A percentile compares a stretch with the other conserved stretches of the same genome.
Evolutionary conservation across 2,113 vertebrate genomes (phyloP).

Genomic region (Prietella phreatophila): DNA sequence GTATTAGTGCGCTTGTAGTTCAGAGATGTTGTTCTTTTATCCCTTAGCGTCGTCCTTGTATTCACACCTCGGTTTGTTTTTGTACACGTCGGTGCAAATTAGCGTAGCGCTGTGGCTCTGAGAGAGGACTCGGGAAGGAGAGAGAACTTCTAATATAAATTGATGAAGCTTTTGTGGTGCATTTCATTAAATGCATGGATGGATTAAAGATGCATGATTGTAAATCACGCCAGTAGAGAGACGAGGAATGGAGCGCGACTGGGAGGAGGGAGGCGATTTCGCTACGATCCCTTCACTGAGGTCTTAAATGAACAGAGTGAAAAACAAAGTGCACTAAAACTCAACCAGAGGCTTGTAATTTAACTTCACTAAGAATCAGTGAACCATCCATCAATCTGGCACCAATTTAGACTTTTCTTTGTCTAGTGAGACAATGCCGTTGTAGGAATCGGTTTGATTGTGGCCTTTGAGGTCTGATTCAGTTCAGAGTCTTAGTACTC

Average conservation of each 20-base stretch:
- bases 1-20: background rate
- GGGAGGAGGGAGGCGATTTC: slow-evolving; percentile 3
- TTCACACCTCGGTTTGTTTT: background rate
- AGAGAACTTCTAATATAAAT: slow-evolving; percentile 64
- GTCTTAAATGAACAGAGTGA: background rate
- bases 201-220: slow-evolving; percentile 67
- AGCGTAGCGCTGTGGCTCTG: slow-evolving; percentile 36
- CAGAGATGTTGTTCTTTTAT: background rate
- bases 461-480: slow-evolving; percentile 2
- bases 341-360: background rate
- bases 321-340: background rate
- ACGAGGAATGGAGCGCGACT: slow-evolving; percentile 55
- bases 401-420: background rate
- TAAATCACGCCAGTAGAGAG: slow-evolving; percentile 66
- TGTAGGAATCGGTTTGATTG: background rate
- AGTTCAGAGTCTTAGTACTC: background rate
- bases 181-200: slow-evolving; percentile 71
- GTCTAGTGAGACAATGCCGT: background rate
- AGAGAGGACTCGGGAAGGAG: background rate
- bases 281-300: background rate
- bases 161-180: slow-evolving; percentile 68
- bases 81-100: slow-evolving; percentile 48
- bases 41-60: background rate
- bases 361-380: background rate
- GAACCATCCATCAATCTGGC: background rate